A percentile compares a stretch with the other conserved stretches of the same genome.
These are phyloP conservation scores for Taphrorychus bicolor DNA, from an alignment of 2,888 invertebrate genomes.

Conservation along the genomic window DNA sequence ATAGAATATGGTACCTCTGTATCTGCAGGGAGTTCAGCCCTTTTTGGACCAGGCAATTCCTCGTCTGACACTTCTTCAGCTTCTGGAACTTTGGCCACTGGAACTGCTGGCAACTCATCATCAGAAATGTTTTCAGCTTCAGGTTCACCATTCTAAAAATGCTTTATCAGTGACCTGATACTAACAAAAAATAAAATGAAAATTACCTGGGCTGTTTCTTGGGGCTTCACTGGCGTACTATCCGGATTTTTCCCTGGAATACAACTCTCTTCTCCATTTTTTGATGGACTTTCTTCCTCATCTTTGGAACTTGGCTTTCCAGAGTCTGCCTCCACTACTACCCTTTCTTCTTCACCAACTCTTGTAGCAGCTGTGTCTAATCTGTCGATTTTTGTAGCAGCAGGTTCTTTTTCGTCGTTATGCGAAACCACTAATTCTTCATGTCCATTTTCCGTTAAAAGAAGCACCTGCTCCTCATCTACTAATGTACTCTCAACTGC, in stretches of 20 bases:
- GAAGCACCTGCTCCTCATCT: not conserved
- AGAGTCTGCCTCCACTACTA: not conserved
- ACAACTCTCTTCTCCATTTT: not conserved
- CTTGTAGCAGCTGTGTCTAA: not conserved
- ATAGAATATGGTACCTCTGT: constrained; percentile 72
- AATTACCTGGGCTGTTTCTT: not conserved
- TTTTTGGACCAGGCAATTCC: constrained; percentile 75
- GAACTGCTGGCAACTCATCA: constrained; percentile 78
- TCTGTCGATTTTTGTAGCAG: too few relatives aligned
- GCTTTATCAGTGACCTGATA: not conserved
- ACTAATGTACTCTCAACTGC: not conserved
- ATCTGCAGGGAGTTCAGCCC: constrained; percentile 74
- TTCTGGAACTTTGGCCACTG: constrained; percentile 76
- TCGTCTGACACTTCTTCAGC: constrained; percentile 84
- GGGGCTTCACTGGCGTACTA: not conserved
- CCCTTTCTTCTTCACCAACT: not conserved
- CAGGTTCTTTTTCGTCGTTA: too few relatives aligned
- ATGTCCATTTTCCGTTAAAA: too few relatives aligned
- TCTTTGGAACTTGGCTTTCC: not conserved
- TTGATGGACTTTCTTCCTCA: not conserved
- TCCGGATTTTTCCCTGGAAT: not conserved
- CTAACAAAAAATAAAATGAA: too few relatives aligned
- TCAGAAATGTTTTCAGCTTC: constrained; percentile 85
- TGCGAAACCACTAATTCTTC: too few relatives aligned
- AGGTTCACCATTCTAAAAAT: constrained; percentile 52